Conservation (phyloP, 2,113 vertebrate species). For the Labeo catla region DNA sequence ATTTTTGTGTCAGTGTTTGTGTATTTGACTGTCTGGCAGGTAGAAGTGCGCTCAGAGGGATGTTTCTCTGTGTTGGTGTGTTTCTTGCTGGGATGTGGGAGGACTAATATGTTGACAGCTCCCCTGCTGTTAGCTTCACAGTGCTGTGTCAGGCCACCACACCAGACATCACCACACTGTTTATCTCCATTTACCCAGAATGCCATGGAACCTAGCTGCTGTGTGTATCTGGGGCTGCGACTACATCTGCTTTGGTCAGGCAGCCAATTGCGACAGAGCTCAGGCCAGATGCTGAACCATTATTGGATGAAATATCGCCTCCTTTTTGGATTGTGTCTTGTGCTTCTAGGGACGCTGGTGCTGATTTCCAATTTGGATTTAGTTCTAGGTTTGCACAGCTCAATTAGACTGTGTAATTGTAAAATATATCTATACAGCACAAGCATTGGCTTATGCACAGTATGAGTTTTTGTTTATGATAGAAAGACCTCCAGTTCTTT, state of each 20-base stretch:
- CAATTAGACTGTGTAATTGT: constrained; percentile 23
- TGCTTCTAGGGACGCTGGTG: background rate
- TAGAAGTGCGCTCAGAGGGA: constrained; percentile 32
- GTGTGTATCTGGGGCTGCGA: constrained; percentile 60
- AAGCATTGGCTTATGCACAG: background rate
- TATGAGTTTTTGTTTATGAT: background rate
- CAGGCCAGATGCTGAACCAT: constrained; percentile 45
- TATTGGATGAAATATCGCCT: constrained; percentile 49
- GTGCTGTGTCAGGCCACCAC: constrained; percentile 72
- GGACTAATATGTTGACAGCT: constrained; percentile 71
- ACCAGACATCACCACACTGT: constrained; percentile 61
- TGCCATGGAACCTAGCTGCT: constrained; percentile 58
- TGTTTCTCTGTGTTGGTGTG: constrained; percentile 34
- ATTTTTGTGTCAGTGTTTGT: background rate
- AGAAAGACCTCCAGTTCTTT: background rate
- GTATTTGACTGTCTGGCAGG: constrained; percentile 2
- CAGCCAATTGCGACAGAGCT: constrained; percentile 49
- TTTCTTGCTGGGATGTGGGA: constrained; percentile 53
- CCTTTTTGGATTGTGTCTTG: background rate
- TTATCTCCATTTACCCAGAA: constrained; percentile 68
- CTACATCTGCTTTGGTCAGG: constrained; percentile 49
- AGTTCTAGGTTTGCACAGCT: constrained; percentile 24
- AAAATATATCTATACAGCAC: background rate
- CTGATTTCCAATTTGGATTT: constrained; percentile 29
- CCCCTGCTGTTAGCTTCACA: constrained; percentile 56